phyloP scores from a whole-genome alignment of 1,140 invertebrate species.

The Caenorhabditis remanei region DNA sequence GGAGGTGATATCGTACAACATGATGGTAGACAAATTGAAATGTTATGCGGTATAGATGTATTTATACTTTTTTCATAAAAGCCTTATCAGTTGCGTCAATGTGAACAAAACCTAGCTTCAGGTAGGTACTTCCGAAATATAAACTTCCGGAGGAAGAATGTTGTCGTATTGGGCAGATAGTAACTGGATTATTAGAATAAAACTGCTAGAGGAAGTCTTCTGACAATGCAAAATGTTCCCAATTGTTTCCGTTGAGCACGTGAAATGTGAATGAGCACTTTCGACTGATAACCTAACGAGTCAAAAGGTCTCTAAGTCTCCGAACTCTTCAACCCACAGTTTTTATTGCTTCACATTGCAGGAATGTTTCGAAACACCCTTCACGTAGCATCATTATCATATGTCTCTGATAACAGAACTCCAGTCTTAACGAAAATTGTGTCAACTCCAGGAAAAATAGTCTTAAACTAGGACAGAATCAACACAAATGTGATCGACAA shows the following conservation, averaged over 20 bases:
- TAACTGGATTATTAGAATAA: too few species aligned
- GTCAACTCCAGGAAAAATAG: not conserved
- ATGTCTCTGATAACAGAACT: not conserved
- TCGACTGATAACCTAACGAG: not conserved
- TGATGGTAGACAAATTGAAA: not conserved
- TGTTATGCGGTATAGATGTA: not conserved
- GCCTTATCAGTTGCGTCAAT: not conserved
- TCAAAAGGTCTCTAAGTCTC: not conserved
- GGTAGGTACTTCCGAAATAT: constrained; percentile 3
- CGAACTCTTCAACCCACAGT: not conserved
- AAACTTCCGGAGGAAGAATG: constrained; percentile 36
- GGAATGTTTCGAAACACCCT: constrained; percentile 1
- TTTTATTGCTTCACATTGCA: not conserved
- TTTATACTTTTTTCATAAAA: not conserved
- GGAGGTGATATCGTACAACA: constrained; percentile 11
- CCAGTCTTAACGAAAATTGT: not conserved
- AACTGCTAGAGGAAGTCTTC: too few species aligned
- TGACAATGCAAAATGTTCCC: too few species aligned
- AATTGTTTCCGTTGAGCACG: not conserved
- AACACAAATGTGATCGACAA: not conserved
- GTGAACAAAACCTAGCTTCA: not conserved
- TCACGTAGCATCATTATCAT: not conserved
- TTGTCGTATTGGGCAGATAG: not conserved
- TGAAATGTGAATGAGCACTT: not conserved
- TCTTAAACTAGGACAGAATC: not conserved